phyloP scores from a whole-genome alignment of 2,797 vertebrate genomes.

The Danio jaintianensis region DNA sequence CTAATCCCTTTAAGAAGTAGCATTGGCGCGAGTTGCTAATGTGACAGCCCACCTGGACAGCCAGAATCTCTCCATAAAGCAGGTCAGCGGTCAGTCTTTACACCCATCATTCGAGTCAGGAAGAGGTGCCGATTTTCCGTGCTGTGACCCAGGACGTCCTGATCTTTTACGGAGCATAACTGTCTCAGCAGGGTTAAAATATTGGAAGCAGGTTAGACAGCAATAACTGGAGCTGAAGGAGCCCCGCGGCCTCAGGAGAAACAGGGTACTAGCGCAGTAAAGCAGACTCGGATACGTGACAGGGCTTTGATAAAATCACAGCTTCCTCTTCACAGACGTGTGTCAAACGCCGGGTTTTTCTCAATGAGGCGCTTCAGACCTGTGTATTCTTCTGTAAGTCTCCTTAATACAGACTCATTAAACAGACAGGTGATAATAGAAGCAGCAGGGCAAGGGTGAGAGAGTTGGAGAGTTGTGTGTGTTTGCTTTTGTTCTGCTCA shows the following conservation, averaged over 20 bases:
- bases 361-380: constrained; percentile 34
- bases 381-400: constrained; percentile 35
- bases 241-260: constrained; percentile 26
- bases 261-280: constrained; percentile 60
- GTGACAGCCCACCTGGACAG: too few species aligned
- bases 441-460: neutral
- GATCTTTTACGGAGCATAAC: constrained; percentile 52
- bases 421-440: constrained; percentile 58
- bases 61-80: neutral
- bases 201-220: constrained; percentile 25
- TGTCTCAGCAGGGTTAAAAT: constrained; percentile 45
- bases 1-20: too few species aligned
- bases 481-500: constrained; percentile 27
- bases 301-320: constrained; percentile 61
- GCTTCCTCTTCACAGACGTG: constrained; percentile 60
- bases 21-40: too few species aligned
- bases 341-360: constrained; percentile 57
- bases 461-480: neutral
- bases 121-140: constrained; percentile 39
- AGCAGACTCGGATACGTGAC: constrained; percentile 56
- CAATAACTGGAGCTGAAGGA: neutral
- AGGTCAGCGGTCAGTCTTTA: neutral
- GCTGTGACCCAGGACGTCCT: constrained; percentile 45
- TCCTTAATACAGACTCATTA: constrained; percentile 57
- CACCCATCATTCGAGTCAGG: constrained; percentile 24